These are phyloP conservation scores for Lobophora halterata DNA, from an alignment of 2,888 invertebrate species.

Conservation along the genomic window DNA sequence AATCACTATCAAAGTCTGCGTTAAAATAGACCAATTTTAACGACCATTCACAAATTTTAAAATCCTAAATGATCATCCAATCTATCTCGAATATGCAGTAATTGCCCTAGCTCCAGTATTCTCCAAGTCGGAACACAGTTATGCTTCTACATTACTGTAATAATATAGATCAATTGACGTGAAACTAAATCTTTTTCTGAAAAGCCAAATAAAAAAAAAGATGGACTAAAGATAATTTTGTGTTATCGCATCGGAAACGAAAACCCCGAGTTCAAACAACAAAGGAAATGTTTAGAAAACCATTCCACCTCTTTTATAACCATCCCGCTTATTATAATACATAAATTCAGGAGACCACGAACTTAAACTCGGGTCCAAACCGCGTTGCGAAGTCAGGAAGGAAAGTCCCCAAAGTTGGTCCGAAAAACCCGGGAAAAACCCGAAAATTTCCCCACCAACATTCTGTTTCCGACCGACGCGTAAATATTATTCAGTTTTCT, in stretches of 20 bases:
- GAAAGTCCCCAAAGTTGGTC: slow-evolving; percentile 63
- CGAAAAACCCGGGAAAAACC: slow-evolving; percentile 65
- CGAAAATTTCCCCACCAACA: slow-evolving; percentile 66
- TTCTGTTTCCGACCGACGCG: slow-evolving; percentile 63
- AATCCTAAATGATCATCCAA: too few species aligned
- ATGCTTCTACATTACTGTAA: too few species aligned
- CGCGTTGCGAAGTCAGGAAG: slow-evolving; percentile 71
- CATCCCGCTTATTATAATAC: slow-evolving; percentile 57
- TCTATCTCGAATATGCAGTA: too few species aligned
- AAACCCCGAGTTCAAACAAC: slow-evolving; percentile 26
- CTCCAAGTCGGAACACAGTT: too few species aligned
- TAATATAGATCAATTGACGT: too few species aligned
- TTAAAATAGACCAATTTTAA: too few species aligned
- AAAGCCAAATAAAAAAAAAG: too few species aligned
- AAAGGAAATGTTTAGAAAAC: slow-evolving; percentile 44
- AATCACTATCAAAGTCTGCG: too few species aligned
- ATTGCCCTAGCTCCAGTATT: too few species aligned
- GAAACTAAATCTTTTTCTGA: too few species aligned
- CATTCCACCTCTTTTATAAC: slow-evolving; percentile 55
- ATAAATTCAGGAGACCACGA: slow-evolving; percentile 62
- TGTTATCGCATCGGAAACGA: slow-evolving; percentile 13
- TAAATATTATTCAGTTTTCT: slow-evolving; percentile 73
- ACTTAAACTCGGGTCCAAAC: slow-evolving; percentile 63
- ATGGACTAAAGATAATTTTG: too few species aligned
- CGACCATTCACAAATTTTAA: too few species aligned